Evolutionary conservation across 2,113 vertebrate genomes (phyloP).

Genomic region (Pterocles burchelli): DNA sequence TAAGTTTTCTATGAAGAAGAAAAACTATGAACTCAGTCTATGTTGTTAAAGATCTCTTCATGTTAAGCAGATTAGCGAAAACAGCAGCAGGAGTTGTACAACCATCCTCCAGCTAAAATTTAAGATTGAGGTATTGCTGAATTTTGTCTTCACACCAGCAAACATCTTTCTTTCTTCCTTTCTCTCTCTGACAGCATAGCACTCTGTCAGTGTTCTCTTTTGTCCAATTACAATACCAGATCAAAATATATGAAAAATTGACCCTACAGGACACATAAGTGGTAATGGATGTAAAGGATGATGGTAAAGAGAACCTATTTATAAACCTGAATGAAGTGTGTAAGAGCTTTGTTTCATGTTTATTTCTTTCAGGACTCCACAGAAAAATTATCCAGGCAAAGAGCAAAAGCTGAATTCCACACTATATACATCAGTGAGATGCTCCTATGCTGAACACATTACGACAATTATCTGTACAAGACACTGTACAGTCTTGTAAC

Average conservation of each 20-base stretch:
- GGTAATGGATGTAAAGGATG: not conserved
- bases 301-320: not conserved
- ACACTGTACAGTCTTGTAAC: not conserved
- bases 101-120: not conserved
- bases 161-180: not conserved
- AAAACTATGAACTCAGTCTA: not conserved
- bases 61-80: not conserved
- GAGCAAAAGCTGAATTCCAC: not conserved
- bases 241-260: not conserved
- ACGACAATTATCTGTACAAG: not conserved
- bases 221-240: not conserved
- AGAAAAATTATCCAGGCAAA: not conserved
- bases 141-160: not conserved
- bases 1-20: not conserved
- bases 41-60: not conserved
- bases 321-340: not conserved
- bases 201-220: not conserved
- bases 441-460: not conserved
- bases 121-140: not conserved
- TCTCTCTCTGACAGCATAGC: not conserved
- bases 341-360: not conserved
- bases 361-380: not conserved
- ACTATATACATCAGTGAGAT: not conserved
- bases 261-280: not conserved
- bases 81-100: not conserved